Evolutionary conservation across 1,140 invertebrate genomes (phyloP).

Genomic region (Metaphire vulgaris): DNA sequence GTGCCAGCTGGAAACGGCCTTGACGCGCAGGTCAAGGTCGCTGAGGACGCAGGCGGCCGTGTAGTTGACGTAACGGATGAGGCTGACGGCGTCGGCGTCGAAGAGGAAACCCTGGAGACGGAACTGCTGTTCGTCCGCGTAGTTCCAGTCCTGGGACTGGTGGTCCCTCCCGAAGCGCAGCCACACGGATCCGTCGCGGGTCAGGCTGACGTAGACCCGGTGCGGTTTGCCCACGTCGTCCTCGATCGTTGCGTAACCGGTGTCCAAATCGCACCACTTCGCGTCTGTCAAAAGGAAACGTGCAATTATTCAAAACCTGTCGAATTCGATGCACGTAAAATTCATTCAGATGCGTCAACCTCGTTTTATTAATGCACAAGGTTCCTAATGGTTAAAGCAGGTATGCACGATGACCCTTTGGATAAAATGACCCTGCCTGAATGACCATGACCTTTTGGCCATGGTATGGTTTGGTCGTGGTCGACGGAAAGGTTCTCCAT

Average conservation of each 20-base stretch:
- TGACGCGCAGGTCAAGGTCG: constrained; percentile 22
- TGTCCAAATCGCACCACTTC: constrained; percentile 28
- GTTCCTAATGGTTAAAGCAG: no score
- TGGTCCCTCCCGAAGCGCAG: constrained; percentile 22
- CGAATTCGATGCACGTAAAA: no score
- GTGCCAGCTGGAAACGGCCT: constrained; percentile 23
- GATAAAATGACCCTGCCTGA: no score
- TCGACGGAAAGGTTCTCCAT: no score
- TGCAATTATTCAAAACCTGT: no score
- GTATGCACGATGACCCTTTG: no score
- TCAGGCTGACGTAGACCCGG: constrained; percentile 27
- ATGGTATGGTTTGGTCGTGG: no score
- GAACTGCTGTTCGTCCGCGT: constrained; percentile 7
- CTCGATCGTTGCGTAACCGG: constrained; percentile 23
- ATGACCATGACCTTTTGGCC: no score
- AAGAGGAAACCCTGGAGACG: background rate
- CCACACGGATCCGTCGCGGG: constrained; percentile 28
- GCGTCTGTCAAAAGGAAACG: no score
- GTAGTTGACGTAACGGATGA: constrained; percentile 24
- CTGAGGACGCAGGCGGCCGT: constrained; percentile 24
- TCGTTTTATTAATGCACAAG: no score
- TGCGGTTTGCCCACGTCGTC: constrained; percentile 18
- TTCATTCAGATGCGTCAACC: background rate
- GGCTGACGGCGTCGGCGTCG: background rate
- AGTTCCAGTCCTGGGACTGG: constrained; percentile 27